Percentiles rank a stretch among this genome's conserved stretches.
Conservation (phyloP, 2,888 invertebrate species). For the Ophion costatus region DNA sequence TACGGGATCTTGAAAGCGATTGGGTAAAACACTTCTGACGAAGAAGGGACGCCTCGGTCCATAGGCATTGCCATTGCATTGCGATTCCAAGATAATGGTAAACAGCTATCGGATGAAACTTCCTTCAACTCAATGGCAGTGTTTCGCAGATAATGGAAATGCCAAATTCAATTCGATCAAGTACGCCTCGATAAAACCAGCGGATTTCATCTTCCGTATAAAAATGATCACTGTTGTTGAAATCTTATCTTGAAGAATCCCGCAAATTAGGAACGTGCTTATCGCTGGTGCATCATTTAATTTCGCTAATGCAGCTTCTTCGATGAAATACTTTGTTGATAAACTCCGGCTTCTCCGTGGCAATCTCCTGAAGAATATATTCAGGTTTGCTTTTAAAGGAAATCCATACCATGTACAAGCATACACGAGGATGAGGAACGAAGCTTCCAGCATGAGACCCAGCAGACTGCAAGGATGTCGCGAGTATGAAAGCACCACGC, state of each 20-base stretch:
- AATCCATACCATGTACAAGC: neutral
- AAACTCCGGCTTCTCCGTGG: neutral
- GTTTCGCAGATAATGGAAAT: neutral
- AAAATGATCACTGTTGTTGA: neutral
- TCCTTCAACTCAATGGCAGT: conserved; percentile 16
- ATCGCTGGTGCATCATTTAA: neutral
- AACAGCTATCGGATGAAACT: neutral
- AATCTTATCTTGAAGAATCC: neutral
- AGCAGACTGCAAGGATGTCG: neutral
- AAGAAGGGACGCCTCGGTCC: neutral
- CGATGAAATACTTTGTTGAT: neutral
- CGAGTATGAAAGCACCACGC: neutral
- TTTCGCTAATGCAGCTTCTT: neutral
- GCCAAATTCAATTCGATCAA: neutral
- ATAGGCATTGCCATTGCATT: neutral
- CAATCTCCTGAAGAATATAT: neutral
- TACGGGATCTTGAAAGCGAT: conserved; percentile 35
- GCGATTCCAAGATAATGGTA: neutral
- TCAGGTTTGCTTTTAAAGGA: conserved; percentile 1
- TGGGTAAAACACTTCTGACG: conserved; percentile 20
- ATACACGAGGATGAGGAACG: neutral
- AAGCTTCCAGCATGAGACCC: neutral
- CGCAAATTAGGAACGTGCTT: neutral
- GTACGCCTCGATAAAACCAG: neutral
- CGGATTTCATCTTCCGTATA: neutral